phyloP scores from a whole-genome alignment of 2,888 invertebrate species.

The Ectemnius continuus region DNA sequence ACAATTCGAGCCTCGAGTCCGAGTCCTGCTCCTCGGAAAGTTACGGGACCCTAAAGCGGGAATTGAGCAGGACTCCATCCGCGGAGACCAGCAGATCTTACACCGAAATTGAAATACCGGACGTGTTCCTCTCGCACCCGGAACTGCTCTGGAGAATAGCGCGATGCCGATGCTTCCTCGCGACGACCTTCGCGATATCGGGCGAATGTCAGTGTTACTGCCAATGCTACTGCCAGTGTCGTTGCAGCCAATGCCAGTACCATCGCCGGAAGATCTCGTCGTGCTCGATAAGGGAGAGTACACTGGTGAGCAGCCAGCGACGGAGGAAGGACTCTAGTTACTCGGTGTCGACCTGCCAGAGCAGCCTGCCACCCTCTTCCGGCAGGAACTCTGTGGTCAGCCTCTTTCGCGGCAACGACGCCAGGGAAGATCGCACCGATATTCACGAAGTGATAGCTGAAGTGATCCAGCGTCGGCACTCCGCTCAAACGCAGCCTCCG shows the following conservation, averaged over 20 bases:
- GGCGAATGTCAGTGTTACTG: constrained; percentile 47
- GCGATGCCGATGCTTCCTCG: constrained; percentile 50
- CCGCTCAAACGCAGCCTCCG: constrained; percentile 60
- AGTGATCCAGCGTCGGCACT: constrained; percentile 58
- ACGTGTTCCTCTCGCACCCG: constrained; percentile 57
- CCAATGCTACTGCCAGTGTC: constrained; percentile 40
- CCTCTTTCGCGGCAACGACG: constrained; percentile 47
- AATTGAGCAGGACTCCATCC: constrained; percentile 52
- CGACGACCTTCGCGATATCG: constrained; percentile 35
- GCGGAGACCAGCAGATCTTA: constrained; percentile 57
- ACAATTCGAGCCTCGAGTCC: constrained; percentile 58
- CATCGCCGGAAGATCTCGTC: constrained; percentile 54
- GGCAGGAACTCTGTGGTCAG: constrained; percentile 61
- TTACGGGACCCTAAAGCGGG: constrained; percentile 42
- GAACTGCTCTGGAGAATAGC: constrained; percentile 46
- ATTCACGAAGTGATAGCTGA: constrained; percentile 26
- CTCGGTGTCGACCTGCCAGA: constrained; percentile 71
- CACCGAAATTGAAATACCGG: constrained; percentile 64
- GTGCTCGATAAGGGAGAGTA: constrained; percentile 44
- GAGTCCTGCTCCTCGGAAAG: constrained; percentile 56
- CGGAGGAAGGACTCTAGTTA: constrained; percentile 64
- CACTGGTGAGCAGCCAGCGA: constrained; percentile 29
- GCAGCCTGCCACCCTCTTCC: constrained; percentile 62
- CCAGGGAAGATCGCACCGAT: constrained; percentile 33
- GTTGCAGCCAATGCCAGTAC: constrained; percentile 55